A percentile compares a stretch with the other conserved stretches of the same genome.
phyloP scores from a whole-genome alignment of 2,113 vertebrate species.

The Pongo pygmaeus region DNA sequence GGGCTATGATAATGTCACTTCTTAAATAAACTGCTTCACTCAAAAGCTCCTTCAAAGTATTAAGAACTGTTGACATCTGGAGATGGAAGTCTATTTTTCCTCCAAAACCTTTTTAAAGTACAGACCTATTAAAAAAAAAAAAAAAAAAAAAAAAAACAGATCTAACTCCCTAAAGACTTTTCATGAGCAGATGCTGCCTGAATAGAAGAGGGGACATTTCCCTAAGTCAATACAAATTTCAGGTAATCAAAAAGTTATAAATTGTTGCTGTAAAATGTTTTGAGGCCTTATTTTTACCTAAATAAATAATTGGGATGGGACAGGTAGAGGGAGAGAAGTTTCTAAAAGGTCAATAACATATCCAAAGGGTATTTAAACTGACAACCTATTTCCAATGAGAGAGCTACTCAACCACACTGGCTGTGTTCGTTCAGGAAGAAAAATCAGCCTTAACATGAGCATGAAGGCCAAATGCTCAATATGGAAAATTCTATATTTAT shows the following conservation, averaged over 20 bases:
- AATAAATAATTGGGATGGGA: not conserved
- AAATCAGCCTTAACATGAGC: not conserved
- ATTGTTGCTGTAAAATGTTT: not conserved
- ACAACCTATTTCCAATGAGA: not conserved
- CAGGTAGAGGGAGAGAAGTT: not conserved
- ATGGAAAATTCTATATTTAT: not conserved
- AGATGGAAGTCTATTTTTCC: conserved; percentile 54
- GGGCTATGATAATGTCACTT: conserved; percentile 23
- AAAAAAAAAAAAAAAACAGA: not conserved
- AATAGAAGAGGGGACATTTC: not conserved
- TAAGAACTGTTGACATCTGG: conserved; percentile 55
- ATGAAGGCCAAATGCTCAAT: not conserved
- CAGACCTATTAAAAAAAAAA: not conserved
- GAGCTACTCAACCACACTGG: not conserved
- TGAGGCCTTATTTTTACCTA: conserved; percentile 19
- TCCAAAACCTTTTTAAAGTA: conserved; percentile 47
- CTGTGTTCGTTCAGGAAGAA: not conserved
- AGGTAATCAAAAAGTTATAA: not conserved
- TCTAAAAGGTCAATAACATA: not conserved
- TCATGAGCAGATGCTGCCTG: conserved; percentile 62
- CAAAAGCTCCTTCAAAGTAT: conserved; percentile 60
- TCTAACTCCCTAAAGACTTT: conserved; percentile 54
- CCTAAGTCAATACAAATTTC: not conserved
- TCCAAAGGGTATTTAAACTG: not conserved
- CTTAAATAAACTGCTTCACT: conserved; percentile 53